A percentile compares a stretch with the other conserved stretches of the same genome.
Evolutionary conservation across 1,140 invertebrate species (phyloP).

Genomic region (Drosophila ambigua): DNA sequence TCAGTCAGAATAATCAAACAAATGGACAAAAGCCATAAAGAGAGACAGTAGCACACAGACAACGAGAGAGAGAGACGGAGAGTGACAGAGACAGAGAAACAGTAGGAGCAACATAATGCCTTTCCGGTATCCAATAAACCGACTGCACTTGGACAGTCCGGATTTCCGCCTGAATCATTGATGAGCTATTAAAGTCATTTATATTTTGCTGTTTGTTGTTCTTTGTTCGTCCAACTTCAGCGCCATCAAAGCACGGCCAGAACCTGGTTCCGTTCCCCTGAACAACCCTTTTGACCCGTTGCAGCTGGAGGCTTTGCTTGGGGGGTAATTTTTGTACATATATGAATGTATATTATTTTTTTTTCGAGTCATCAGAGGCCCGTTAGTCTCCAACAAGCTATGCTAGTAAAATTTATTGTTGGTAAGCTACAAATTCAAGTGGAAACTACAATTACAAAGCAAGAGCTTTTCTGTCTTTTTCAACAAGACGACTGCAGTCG

Average conservation of each 20-base stretch:
- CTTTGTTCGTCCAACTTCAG: slow-evolving; percentile 32
- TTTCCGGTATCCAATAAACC: slow-evolving; percentile 81
- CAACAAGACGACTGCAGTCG: too few relatives aligned
- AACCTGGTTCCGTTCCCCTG: too few relatives aligned
- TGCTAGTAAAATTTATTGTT: too few relatives aligned
- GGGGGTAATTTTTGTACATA: background rate
- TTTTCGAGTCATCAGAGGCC: too few relatives aligned
- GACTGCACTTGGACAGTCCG: slow-evolving; percentile 83
- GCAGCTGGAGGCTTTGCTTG: background rate
- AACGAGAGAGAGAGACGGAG: background rate
- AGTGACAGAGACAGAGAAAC: slow-evolving; percentile 6
- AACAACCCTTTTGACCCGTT: too few relatives aligned
- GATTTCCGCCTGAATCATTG: slow-evolving; percentile 84
- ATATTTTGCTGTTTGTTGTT: slow-evolving; percentile 76
- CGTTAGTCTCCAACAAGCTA: too few relatives aligned
- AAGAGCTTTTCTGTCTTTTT: too few relatives aligned
- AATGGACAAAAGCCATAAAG: slow-evolving; percentile 6
- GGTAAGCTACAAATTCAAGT: too few relatives aligned
- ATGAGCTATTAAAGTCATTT: slow-evolving; percentile 84
- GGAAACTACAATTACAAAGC: too few relatives aligned
- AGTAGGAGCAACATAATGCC: slow-evolving; percentile 65
- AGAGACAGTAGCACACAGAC: too few relatives aligned
- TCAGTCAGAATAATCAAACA: slow-evolving; percentile 39
- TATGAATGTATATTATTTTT: too few relatives aligned
- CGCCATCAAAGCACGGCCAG: slow-evolving; percentile 1